Base-by-base conservation (phyloP, 2,113 vertebrate species). In the Leptosomus discolor region DNA sequence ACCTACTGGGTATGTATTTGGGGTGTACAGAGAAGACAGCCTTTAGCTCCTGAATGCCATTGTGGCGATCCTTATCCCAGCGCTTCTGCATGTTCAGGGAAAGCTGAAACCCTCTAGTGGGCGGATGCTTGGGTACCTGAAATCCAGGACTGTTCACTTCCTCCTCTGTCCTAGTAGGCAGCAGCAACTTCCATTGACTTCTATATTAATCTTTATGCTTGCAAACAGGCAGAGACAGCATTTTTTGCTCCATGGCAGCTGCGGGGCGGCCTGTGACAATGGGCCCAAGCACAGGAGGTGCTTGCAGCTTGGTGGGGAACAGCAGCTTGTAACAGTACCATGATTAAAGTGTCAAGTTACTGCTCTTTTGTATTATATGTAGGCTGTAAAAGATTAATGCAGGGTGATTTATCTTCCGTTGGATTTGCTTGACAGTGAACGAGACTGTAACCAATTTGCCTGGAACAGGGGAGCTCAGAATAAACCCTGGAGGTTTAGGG, bases 331-430 rank as follows among this genome's bases (percentile, higher is more conserved):
- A 91, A 56, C 24, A 48, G 91, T 79, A 70, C 61, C 45, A 18
- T 88, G 95, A 92, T 92, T 95, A 76, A 96, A 92, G 89, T 77
- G 91, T 97, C 78, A 85, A 81, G 74, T 90, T 95, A 90, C 68
- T 79, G 63, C 83, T 94, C 78, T 63, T 93, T 82, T 79, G 17
- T 75, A 10, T 90, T 89, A 74, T 73, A 36, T 27, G 75, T 26
- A 77, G 88, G 79, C 67, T 60, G 92, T 88, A 92, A 51, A 97
- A 88, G 51, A 79, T 91, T 94, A 94, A 97, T 10, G 32, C 14
- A 6, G 12, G 67, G 41, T 93, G 91, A 97, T 95, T 96, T 94
- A 70, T 94, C 93, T 94, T 95, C 75, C 4, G 2, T 11, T 87
- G 58, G 63, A 69, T 96, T 96, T 7, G 10, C 37, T 73, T 89